These are phyloP conservation scores for Columba guinea DNA, from an alignment of 2,797 vertebrate genomes.

Conservation along the genomic window DNA sequence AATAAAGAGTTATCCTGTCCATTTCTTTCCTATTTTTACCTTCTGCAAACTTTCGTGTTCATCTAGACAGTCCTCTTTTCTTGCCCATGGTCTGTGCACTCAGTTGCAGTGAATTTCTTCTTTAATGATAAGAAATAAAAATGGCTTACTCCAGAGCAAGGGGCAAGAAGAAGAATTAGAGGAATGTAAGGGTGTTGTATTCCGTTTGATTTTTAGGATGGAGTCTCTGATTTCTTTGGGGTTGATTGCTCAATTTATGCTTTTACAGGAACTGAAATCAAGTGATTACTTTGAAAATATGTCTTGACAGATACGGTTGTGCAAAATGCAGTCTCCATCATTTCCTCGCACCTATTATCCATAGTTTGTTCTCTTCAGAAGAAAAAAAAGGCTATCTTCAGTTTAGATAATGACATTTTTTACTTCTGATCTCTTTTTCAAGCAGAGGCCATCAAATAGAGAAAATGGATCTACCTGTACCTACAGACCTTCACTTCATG, in stretches of 20 bases:
- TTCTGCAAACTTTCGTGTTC: background rate
- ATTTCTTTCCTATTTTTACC: background rate
- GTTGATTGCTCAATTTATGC: constrained; percentile 19
- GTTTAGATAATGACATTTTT: constrained; percentile 50
- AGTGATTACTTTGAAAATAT: constrained; percentile 33
- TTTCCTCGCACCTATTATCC: constrained; percentile 22
- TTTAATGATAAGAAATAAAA: background rate
- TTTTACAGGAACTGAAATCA: constrained; percentile 46
- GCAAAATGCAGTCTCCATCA: background rate
- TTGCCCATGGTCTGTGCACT: background rate
- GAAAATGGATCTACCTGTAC: background rate
- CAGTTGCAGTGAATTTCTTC: background rate
- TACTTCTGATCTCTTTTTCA: constrained; percentile 37
- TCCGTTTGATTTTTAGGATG: constrained; percentile 12
- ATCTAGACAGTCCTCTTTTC: background rate
- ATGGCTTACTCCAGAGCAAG: background rate
- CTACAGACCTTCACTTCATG: background rate
- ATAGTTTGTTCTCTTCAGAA: constrained; percentile 37
- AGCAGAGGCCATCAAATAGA: constrained; percentile 2
- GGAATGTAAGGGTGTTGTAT: background rate
- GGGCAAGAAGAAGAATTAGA: constrained; percentile 12
- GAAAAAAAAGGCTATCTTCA: constrained; percentile 11
- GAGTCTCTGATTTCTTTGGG: constrained; percentile 19
- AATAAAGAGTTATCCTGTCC: background rate
- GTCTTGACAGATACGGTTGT: background rate